Conservation (phyloP, 2,113 vertebrate species). For the Crotophaga sulcirostris region DNA sequence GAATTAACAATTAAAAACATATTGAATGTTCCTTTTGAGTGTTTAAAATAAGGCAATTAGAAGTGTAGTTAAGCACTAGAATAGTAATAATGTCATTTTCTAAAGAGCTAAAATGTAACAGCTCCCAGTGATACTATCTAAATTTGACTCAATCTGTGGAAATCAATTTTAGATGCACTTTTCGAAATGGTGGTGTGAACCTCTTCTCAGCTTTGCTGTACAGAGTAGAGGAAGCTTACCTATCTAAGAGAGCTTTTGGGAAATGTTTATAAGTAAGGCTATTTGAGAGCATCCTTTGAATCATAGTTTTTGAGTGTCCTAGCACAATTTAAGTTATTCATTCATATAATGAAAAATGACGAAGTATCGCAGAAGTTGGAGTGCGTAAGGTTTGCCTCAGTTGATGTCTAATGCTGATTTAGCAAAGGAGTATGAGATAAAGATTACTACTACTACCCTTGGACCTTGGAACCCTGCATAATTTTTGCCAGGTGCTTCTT, state of each 20-base stretch:
- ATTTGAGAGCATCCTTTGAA: background rate
- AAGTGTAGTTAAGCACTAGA: background rate
- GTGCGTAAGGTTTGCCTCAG: background rate
- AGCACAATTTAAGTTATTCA: background rate
- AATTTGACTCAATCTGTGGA: background rate
- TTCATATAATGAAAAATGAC: background rate
- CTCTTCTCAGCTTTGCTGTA: background rate
- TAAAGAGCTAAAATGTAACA: background rate
- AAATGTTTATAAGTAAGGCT: background rate
- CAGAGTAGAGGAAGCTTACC: background rate
- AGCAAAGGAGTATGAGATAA: background rate
- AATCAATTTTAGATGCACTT: background rate
- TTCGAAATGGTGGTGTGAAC: background rate
- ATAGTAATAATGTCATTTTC: background rate
- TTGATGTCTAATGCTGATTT: background rate
- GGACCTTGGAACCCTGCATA: background rate
- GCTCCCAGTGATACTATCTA: background rate
- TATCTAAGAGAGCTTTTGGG: background rate
- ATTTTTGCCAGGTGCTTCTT: background rate
- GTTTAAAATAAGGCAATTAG: background rate
- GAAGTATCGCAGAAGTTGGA: background rate
- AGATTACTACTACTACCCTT: background rate
- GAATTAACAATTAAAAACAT: background rate
- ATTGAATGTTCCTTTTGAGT: background rate
- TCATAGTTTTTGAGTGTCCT: background rate